Evolutionary conservation across 2,113 vertebrate species (phyloP).

Genomic region (Eptesicus fuscus): DNA sequence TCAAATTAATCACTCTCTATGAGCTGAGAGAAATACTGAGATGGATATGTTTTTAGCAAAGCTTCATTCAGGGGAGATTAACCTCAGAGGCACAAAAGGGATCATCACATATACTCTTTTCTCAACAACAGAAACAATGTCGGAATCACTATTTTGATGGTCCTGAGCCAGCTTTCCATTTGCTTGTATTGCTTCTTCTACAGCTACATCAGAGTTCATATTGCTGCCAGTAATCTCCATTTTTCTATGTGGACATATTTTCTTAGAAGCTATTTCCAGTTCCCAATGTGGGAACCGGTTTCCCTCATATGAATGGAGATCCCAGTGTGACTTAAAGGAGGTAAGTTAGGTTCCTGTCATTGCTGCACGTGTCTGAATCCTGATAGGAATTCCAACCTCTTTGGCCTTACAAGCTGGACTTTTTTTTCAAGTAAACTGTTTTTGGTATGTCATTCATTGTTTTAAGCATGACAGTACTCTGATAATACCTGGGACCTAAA

Average conservation of each 20-base stretch:
- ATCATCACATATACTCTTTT: neutral
- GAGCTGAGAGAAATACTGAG: conserved; percentile 1
- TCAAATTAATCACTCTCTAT: neutral
- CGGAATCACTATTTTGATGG: neutral
- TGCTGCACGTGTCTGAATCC: neutral
- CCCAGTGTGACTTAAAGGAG: neutral
- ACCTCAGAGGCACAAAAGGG: neutral
- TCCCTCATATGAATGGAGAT: neutral
- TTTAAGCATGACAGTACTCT: neutral
- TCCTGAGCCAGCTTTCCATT: neutral
- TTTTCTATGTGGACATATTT: neutral
- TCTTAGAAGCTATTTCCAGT: neutral
- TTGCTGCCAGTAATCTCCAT: neutral
- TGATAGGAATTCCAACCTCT: neutral
- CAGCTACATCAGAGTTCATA: neutral
- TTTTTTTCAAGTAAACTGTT: neutral
- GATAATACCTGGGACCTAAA: neutral
- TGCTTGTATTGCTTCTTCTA: neutral
- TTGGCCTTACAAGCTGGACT: neutral
- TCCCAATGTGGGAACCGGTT: neutral
- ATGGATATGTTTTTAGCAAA: neutral
- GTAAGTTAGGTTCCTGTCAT: neutral
- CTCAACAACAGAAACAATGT: neutral
- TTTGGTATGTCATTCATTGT: neutral
- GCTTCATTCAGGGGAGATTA: neutral